Conservation (phyloP, 2,888 invertebrate genomes). For the Amphipyra tragopoginis region DNA sequence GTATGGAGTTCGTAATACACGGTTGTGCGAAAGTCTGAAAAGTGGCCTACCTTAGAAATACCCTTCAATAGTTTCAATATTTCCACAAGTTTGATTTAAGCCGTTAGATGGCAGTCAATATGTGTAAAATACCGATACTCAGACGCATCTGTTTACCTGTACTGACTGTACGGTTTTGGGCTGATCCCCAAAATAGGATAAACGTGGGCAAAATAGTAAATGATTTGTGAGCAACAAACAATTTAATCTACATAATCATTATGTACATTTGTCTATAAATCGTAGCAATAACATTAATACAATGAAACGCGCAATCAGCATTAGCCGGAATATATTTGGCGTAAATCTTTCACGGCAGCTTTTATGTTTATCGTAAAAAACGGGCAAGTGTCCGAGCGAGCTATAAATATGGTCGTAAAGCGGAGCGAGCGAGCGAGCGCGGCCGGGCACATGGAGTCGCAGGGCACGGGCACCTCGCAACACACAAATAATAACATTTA, state of each 20-base stretch:
- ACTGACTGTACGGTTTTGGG: no score
- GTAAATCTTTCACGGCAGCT: slow-evolving; percentile 88
- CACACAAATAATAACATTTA: slow-evolving; percentile 29
- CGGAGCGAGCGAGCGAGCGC: slow-evolving; percentile 46
- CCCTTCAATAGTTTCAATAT: no score
- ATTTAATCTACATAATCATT: slow-evolving; percentile 63
- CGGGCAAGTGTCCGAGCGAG: slow-evolving; percentile 84
- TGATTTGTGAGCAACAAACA: slow-evolving; percentile 32
- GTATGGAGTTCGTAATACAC: no score
- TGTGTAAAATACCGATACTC: no score
- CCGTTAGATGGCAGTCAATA: no score
- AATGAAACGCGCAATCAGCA: slow-evolving; percentile 83
- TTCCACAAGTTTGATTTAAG: no score
- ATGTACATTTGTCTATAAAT: slow-evolving; percentile 52
- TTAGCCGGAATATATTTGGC: slow-evolving; percentile 87
- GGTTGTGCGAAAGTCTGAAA: no score
- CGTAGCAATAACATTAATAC: slow-evolving; percentile 76
- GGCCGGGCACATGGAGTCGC: slow-evolving; percentile 4
- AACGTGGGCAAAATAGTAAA: background rate
- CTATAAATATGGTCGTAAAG: slow-evolving; percentile 87
- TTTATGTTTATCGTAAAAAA: slow-evolving; percentile 90
- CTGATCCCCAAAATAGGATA: no score
- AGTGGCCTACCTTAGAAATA: no score
- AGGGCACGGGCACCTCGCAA: slow-evolving; percentile 17
- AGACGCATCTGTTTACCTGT: no score